Conservation (phyloP, 1,140 invertebrate species). For the Gryllus bimaculatus region DNA sequence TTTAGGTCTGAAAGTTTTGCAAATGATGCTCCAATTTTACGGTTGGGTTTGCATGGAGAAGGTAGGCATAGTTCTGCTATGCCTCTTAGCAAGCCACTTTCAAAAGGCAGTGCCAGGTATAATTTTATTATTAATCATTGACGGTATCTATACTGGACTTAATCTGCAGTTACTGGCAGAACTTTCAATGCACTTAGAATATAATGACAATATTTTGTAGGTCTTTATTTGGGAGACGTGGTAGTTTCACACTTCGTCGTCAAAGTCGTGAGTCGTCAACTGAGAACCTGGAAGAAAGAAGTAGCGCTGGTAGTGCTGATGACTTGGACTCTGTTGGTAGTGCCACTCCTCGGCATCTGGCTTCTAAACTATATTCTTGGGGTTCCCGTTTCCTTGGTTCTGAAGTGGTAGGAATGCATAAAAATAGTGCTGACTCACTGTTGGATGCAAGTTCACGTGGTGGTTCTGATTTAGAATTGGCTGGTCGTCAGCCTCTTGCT, state of each 20-base stretch:
- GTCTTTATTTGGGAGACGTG: slow-evolving; percentile 20
- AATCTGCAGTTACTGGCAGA: too few species aligned
- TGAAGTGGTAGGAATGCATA: not conserved
- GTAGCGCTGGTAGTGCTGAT: slow-evolving; percentile 22
- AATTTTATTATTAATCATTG: not conserved
- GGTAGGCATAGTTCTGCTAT: not conserved
- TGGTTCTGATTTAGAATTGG: slow-evolving; percentile 7
- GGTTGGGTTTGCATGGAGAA: slow-evolving; percentile 33
- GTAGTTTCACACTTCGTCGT: slow-evolving; percentile 24
- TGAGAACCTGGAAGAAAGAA: slow-evolving; percentile 25
- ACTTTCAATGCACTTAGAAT: not conserved
- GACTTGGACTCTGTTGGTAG: slow-evolving; percentile 20
- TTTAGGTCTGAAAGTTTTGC: slow-evolving; percentile 61
- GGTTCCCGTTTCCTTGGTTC: not conserved
- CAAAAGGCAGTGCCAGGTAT: not conserved
- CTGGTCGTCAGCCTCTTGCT: not conserved
- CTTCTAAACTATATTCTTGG: slow-evolving; percentile 13
- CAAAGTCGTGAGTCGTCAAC: slow-evolving; percentile 25
- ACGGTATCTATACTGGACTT: too few species aligned
- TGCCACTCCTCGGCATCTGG: not conserved
- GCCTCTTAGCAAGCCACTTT: not conserved
- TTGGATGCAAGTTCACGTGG: not conserved
- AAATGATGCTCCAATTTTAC: slow-evolving; percentile 60
- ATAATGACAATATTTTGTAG: slow-evolving; percentile 2
- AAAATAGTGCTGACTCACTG: slow-evolving; percentile 9